phyloP scores from a whole-genome alignment of 2,888 invertebrate genomes.

The Platerodrilus igneus region DNA sequence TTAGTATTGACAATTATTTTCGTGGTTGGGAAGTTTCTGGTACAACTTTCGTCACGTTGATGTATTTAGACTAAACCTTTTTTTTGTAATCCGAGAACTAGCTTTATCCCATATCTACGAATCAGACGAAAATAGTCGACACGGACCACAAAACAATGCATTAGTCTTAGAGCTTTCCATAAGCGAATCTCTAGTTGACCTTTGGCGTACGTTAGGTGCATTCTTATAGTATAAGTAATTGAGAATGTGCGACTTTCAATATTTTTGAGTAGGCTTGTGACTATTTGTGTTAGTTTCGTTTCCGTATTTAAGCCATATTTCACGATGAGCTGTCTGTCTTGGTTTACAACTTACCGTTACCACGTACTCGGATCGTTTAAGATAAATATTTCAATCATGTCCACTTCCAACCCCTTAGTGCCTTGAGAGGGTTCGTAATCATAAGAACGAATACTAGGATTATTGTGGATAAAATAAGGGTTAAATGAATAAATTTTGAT shows the following conservation, averaged over 20 bases:
- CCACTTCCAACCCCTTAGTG: neutral
- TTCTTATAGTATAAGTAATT: neutral
- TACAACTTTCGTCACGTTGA: slow-evolving; percentile 2
- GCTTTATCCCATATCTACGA: slow-evolving; percentile 1
- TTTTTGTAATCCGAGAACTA: slow-evolving; percentile 1
- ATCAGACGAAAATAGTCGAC: slow-evolving; percentile 4
- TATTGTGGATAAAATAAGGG: too few species aligned
- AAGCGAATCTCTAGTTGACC: too few species aligned
- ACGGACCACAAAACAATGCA: slow-evolving; percentile 17
- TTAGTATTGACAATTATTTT: slow-evolving; percentile 3
- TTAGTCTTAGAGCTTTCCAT: neutral
- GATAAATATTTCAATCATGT: neutral
- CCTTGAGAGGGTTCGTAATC: too few species aligned
- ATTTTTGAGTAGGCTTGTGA: too few species aligned
- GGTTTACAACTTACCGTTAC: neutral
- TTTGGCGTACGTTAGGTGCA: slow-evolving; percentile 1
- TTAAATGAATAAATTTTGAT: too few species aligned
- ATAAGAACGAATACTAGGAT: neutral
- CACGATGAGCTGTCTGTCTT: neutral
- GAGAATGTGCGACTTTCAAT: neutral
- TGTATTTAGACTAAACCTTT: slow-evolving; percentile 2
- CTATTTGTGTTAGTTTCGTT: slow-evolving; percentile 3
- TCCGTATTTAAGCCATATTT: slow-evolving; percentile 1
- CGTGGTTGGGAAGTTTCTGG: too few species aligned
- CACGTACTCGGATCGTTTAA: slow-evolving; percentile 1